phyloP scores from a whole-genome alignment of 2,797 vertebrate genomes.

The Mustela erminea region DNA sequence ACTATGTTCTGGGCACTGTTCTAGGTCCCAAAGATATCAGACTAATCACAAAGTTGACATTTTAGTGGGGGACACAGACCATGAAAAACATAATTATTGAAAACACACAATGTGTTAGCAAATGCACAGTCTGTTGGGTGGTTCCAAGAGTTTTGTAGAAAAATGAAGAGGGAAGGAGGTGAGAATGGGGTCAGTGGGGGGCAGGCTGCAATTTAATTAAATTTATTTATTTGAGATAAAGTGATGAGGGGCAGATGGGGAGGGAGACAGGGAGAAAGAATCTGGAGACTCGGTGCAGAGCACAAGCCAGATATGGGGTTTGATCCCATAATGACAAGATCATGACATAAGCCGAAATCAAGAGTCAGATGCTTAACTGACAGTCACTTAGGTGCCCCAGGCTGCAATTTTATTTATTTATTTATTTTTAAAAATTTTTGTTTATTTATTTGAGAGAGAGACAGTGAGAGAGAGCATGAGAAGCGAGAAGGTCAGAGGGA shows the following conservation, averaged over 20 bases:
- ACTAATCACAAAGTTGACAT: neutral
- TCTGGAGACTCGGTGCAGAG: neutral
- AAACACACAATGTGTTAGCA: neutral
- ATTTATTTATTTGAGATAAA: neutral
- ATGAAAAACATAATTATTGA: neutral
- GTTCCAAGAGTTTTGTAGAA: neutral
- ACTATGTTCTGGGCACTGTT: neutral
- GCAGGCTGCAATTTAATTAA: neutral
- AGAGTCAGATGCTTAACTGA: neutral
- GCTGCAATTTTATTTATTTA: neutral
- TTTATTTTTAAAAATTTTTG: too few species aligned
- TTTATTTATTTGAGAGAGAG: too few species aligned
- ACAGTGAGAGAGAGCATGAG: too few species aligned
- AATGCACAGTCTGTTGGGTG: neutral
- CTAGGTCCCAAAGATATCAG: neutral
- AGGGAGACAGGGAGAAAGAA: neutral
- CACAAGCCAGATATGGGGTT: neutral
- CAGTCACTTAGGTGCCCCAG: neutral
- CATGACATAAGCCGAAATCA: neutral
- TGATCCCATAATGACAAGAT: neutral
- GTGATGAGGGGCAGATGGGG: neutral
- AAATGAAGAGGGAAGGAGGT: neutral
- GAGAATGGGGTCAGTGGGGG: neutral
- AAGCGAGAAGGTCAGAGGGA: too few species aligned
- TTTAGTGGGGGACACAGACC: neutral